These are phyloP conservation scores for Perizoma affinitatum DNA, from an alignment of 2,888 invertebrate species.

Conservation along the genomic window DNA sequence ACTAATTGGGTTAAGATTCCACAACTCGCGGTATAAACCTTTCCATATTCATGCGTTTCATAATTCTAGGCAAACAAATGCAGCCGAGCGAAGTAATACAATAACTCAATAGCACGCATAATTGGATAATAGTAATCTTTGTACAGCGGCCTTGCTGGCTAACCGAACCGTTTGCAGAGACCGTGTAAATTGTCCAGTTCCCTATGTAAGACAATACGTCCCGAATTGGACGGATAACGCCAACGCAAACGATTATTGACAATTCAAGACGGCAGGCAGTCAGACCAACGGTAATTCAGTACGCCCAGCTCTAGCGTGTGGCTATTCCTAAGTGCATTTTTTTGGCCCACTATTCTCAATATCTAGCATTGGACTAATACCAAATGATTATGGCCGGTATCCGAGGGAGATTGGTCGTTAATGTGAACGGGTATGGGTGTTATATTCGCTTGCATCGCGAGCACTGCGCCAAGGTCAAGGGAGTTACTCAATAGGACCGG, in stretches of 20 bases:
- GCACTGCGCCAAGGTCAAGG: constrained; percentile 69
- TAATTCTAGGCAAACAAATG: constrained; percentile 49
- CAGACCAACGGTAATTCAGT: neutral
- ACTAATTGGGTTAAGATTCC: constrained; percentile 36
- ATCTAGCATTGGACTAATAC: constrained; percentile 77
- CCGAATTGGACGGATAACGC: constrained; percentile 36
- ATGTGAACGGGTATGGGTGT: constrained; percentile 49
- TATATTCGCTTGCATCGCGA: constrained; percentile 47
- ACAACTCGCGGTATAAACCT: constrained; percentile 28
- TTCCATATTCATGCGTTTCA: constrained; percentile 45
- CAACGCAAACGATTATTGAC: constrained; percentile 45
- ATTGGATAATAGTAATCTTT: constrained; percentile 77
- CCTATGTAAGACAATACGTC: constrained; percentile 28
- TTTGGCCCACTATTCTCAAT: constrained; percentile 77
- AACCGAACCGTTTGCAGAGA: constrained; percentile 43
- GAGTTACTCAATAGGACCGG: constrained; percentile 67
- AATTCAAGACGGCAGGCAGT: constrained; percentile 41
- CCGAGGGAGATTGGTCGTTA: constrained; percentile 62
- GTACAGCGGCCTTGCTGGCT: constrained; percentile 64
- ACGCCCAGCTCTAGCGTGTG: constrained; percentile 32
- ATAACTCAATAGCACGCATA: constrained; percentile 66
- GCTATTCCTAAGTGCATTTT: constrained; percentile 58
- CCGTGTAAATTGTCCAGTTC: constrained; percentile 11
- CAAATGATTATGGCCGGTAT: constrained; percentile 71
- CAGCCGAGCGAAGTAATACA: constrained; percentile 57